These are phyloP conservation scores for Catharus fuscescens DNA, from an alignment of 2,113 vertebrate species.

Conservation along the genomic window DNA sequence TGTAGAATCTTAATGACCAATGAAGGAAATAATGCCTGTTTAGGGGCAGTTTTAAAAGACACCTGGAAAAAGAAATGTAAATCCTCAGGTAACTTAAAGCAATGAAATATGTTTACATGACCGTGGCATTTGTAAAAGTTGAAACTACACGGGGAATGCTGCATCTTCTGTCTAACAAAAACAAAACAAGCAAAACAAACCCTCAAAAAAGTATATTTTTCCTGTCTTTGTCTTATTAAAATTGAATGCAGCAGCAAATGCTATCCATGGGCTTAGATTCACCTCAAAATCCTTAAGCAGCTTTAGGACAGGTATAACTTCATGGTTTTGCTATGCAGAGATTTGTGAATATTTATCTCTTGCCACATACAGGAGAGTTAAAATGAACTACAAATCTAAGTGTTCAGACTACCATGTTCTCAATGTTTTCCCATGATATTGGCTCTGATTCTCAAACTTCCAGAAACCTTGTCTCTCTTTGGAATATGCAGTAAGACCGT, in stretches of 20 bases:
- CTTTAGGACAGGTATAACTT: background rate
- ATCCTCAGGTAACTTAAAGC: background rate
- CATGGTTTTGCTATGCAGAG: background rate
- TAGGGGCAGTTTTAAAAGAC: slow-evolving; percentile 24
- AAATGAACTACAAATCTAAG: background rate
- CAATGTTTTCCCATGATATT: background rate
- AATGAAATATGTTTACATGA: background rate
- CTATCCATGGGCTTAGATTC: background rate
- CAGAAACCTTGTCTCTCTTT: background rate
- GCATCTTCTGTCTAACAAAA: background rate
- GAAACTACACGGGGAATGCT: background rate
- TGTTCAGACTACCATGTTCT: background rate
- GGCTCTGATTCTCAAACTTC: background rate
- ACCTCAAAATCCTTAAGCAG: background rate
- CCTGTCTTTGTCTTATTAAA: background rate
- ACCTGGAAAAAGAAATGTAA: slow-evolving; percentile 37
- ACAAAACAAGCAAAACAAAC: too few relatives aligned
- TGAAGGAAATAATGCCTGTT: slow-evolving; percentile 37
- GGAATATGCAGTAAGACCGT: background rate
- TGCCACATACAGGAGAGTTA: background rate
- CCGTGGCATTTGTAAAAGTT: background rate
- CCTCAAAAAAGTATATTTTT: background rate
- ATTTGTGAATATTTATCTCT: background rate
- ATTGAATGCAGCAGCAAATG: background rate
- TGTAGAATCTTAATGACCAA: slow-evolving; percentile 28